phyloP scores from a whole-genome alignment of 2,113 vertebrate species.

The Odobenus rosmarus region DNA sequence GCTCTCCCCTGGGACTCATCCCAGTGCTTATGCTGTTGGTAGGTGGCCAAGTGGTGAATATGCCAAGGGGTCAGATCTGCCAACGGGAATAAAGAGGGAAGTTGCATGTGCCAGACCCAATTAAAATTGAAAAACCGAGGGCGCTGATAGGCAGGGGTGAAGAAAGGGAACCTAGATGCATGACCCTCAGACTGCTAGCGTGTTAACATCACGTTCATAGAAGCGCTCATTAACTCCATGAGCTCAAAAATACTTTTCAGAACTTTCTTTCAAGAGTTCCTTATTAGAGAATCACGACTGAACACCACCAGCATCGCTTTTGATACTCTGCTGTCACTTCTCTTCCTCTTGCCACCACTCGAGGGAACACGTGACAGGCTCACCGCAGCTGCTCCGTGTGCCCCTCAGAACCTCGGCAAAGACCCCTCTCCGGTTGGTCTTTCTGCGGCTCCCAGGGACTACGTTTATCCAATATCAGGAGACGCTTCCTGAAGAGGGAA shows the following conservation, averaged over 20 bases:
- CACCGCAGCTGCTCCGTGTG: background rate
- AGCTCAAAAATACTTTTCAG: background rate
- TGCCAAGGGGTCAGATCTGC: background rate
- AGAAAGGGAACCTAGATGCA: background rate
- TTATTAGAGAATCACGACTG: background rate
- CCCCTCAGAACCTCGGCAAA: background rate
- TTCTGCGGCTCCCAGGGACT: background rate
- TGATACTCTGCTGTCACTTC: background rate
- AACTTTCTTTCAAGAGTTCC: background rate
- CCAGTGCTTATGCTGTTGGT: slow-evolving; percentile 2
- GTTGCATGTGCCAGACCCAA: background rate
- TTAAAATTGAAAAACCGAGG: background rate
- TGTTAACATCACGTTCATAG: background rate
- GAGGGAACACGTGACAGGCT: background rate
- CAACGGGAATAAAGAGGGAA: background rate
- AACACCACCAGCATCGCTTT: background rate
- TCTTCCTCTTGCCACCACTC: background rate
- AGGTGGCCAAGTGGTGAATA: background rate
- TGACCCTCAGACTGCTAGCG: background rate
- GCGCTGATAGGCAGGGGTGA: background rate
- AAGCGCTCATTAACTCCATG: background rate
- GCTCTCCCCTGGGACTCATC: background rate
- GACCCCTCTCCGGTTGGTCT: background rate
- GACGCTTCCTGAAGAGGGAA: background rate
- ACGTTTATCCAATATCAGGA: fast-evolving